Conservation (phyloP, 2,888 invertebrate species). For the Tuberolachnus salignus region DNA sequence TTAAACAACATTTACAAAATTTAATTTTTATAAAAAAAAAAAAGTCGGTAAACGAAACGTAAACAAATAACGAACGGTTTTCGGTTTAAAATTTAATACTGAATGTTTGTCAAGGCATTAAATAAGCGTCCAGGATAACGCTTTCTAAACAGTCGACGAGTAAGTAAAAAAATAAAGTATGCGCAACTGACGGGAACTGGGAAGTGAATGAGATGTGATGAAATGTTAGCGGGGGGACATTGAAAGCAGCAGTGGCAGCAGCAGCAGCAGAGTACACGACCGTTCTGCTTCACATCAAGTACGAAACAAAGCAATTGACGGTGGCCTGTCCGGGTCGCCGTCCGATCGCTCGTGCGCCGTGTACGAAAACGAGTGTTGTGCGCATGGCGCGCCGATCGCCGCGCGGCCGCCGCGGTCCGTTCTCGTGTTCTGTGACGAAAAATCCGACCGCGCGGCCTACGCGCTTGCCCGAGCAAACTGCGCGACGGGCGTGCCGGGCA, state of each 20-base stretch:
- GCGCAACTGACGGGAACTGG: conserved; percentile 4
- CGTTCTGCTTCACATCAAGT: conserved; percentile 49
- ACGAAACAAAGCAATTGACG: conserved; percentile 45
- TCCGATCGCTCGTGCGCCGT: conserved; percentile 19
- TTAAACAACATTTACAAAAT: conserved; percentile 49
- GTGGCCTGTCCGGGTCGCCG: conserved; percentile 9
- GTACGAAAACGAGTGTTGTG: not conserved
- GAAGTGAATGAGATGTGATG: conserved; percentile 12
- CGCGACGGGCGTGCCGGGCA: not conserved
- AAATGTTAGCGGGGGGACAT: conserved; percentile 25
- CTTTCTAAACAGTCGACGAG: not conserved
- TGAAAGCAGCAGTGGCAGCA: not conserved
- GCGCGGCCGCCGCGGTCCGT: not conserved
- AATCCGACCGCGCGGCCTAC: too few species aligned
- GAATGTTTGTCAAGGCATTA: conserved; percentile 28
- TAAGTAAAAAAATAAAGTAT: not conserved
- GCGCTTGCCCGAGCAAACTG: accelerated
- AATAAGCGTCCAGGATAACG: not conserved
- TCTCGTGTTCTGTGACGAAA: conserved; percentile 37
- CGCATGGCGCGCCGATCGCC: conserved; percentile 14
- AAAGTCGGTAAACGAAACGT: too few species aligned
- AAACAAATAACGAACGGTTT: not conserved
- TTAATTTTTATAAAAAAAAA: conserved; percentile 18
- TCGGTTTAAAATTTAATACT: conserved; percentile 51
- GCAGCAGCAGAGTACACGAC: conserved; percentile 28